Evolutionary conservation across 1,140 invertebrate genomes (phyloP).

Genomic region (Acyrthosiphon pisum): DNA sequence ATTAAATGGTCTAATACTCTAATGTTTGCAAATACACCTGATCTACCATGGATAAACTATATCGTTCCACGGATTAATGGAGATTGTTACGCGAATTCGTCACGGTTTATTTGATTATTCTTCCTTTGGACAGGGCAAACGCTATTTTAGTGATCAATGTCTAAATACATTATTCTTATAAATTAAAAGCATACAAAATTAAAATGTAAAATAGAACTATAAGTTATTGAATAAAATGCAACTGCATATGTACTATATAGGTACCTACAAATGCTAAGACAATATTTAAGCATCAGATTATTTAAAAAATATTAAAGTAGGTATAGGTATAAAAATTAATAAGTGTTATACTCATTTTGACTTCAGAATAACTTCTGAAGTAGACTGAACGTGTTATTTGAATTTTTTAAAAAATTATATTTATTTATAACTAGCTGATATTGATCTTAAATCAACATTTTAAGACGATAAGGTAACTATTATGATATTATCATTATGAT

Average conservation of each 20-base stretch:
- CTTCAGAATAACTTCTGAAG: too few relatives aligned
- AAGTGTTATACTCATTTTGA: background rate
- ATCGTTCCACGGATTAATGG: background rate
- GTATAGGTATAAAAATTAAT: too few relatives aligned
- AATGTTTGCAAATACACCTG: background rate
- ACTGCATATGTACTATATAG: background rate
- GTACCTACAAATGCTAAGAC: background rate
- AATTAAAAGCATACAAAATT: background rate
- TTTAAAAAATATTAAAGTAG: background rate
- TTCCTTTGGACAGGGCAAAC: background rate
- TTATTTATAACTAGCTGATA: background rate
- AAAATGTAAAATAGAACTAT: background rate
- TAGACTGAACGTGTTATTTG: background rate
- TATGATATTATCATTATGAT: background rate
- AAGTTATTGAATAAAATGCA: background rate
- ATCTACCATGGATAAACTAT: background rate
- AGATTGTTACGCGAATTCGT: background rate
- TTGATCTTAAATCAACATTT: background rate
- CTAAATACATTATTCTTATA: background rate
- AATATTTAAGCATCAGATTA: background rate
- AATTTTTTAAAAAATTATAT: background rate
- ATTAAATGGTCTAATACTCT: slow-evolving; percentile 26
- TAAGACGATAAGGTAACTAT: background rate
- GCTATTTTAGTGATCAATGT: background rate
- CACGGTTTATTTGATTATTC: slow-evolving; percentile 3